Evolutionary conservation across 2,888 invertebrate genomes (phyloP), one percentile per base, ranked within the genome.

Genomic region (Lottia gigantea): DNA sequence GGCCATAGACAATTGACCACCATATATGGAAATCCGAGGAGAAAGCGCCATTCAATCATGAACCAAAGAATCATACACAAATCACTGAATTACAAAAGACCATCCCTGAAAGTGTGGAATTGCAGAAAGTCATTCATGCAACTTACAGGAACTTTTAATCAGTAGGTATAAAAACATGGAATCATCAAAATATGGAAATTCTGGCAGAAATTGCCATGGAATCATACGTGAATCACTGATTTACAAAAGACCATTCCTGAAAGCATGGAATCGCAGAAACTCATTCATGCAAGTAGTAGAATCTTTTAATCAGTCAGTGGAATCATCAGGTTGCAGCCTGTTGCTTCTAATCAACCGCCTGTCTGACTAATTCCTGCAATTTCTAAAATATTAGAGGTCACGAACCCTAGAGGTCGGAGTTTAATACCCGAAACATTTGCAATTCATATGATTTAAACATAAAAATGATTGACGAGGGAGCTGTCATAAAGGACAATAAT

Each of bases 401-500:
- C 19, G 45, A 23, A 46, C 55, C 55, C 23, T 55, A 19, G 55
- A 8, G 67, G 68, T 46, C 64, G 40, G 19, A 64, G 68, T 45
- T 68, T 46, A 46, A 68, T 31, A 26, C 26, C 25, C 11, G 2
- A 40, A 40, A 40, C 40, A 40, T 40, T 40, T 40, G 62, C 62
- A 68, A 68, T 68, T 68, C 68, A 64, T 40, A 40, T 68, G 68
- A 68, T 47, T 68, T 64, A 68, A 47, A 31, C 47, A 31, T 49
- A 45, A 19, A 55, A 26, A 31, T 68, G 68, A 68, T 68, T 63
- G 68, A 68, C 62, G 68, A 49, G 26, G 25, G 63, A 68, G 64
- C 46, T 31, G 68, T 64, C 68, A 68, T 68, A 68, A 68, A 68
- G 47, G 63, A 68, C 63, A 40, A 64, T 68, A 68, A 68, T 68